Evolutionary conservation across 1,140 invertebrate genomes (phyloP).

Genomic region (Temnothorax longispinosus): DNA sequence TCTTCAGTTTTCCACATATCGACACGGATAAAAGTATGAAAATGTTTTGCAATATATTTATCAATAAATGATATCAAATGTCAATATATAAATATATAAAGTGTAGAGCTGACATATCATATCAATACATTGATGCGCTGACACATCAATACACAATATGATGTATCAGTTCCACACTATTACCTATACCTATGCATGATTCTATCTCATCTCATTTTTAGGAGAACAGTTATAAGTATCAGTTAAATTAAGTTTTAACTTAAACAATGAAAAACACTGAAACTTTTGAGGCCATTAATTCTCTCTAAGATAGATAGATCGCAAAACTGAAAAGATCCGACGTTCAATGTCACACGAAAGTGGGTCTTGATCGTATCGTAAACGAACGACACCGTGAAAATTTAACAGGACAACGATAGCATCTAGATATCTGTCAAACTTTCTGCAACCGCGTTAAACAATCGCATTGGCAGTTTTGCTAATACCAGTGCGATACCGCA

Average conservation of each 20-base stretch:
- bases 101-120: not conserved
- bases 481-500: conserved; percentile 42
- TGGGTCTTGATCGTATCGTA: conserved; percentile 9
- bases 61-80: not conserved
- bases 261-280: not conserved
- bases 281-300: not conserved
- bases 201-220: not conserved
- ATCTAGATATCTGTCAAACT: conserved; percentile 45
- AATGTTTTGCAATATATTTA: conserved; percentile 11
- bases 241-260: conserved; percentile 23
- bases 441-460: conserved; percentile 21
- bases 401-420: conserved; percentile 25
- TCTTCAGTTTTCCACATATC: not conserved
- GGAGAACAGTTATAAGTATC: not conserved
- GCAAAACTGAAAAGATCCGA: conserved; percentile 23
- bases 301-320: not conserved
- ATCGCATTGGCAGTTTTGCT: conserved; percentile 61
- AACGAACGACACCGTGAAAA: not conserved
- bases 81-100: not conserved
- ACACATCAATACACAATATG: not conserved
- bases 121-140: not conserved
- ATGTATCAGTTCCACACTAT: not conserved
- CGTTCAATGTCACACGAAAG: not conserved
- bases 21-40: not conserved
- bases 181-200: not conserved